phyloP scores from a whole-genome alignment of 1,140 invertebrate species.

The Gryon sp. region DNA sequence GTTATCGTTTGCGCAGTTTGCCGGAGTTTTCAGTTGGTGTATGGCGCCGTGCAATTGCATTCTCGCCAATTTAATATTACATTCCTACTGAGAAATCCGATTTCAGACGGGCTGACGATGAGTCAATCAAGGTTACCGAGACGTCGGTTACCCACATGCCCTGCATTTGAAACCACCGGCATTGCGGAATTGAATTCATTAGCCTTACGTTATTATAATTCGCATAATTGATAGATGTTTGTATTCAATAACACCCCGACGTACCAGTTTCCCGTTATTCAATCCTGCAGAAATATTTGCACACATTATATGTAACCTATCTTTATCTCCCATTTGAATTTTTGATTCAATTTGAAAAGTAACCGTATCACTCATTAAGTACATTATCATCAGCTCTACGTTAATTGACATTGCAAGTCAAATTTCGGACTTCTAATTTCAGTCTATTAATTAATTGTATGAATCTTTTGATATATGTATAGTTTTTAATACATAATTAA shows the following conservation, averaged over 20 bases:
- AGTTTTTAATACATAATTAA: too few species aligned
- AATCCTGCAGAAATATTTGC: not conserved
- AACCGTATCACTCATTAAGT: too few species aligned
- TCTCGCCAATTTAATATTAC: constrained; percentile 54
- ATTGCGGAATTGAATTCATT: constrained; percentile 45
- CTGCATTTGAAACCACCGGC: constrained; percentile 33
- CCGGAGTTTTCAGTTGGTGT: constrained; percentile 25
- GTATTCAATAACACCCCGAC: constrained; percentile 7
- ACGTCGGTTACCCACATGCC: constrained; percentile 49
- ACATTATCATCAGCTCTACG: too few species aligned
- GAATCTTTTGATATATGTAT: too few species aligned
- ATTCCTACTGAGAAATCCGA: constrained; percentile 55
- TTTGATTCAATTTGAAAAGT: not conserved
- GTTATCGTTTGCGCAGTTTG: constrained; percentile 11
- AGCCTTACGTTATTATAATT: constrained; percentile 42
- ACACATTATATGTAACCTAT: not conserved
- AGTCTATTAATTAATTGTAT: too few species aligned
- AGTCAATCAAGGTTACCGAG: constrained; percentile 58
- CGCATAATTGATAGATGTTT: constrained; percentile 40
- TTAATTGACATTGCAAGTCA: too few species aligned
- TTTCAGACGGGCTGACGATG: constrained; percentile 54
- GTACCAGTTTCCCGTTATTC: not conserved
- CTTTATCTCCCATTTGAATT: too few species aligned
- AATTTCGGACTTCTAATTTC: too few species aligned
- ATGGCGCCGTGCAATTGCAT: constrained; percentile 31